Evolutionary conservation across 2,113 vertebrate genomes (phyloP).

Genomic region (Zosterops pallidus): DNA sequence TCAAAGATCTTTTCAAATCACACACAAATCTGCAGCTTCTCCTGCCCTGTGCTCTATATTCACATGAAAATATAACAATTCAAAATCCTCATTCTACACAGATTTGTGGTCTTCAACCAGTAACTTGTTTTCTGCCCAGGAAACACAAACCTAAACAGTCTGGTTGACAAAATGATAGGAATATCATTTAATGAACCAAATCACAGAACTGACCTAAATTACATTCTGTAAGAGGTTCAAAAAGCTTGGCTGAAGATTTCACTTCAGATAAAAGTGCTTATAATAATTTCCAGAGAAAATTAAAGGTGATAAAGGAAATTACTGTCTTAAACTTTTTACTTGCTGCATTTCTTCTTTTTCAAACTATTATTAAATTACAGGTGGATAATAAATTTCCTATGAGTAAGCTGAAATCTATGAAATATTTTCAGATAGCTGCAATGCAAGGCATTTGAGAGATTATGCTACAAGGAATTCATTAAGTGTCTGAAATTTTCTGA

Average conservation of each 20-base stretch:
- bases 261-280: background rate
- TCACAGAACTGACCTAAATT: background rate
- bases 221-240: background rate
- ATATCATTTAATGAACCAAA: background rate
- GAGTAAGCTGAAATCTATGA: background rate
- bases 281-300: constrained; percentile 28
- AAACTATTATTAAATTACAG: background rate
- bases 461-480: background rate
- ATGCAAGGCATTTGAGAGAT: background rate
- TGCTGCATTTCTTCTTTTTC: background rate
- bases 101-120: background rate
- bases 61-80: background rate
- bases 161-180: background rate
- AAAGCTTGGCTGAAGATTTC: background rate
- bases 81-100: background rate
- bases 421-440: background rate
- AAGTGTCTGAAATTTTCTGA: constrained; percentile 12
- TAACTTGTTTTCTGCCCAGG: background rate
- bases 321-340: background rate
- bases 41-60: background rate
- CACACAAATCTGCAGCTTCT: background rate
- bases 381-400: background rate
- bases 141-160: background rate
- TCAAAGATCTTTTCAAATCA: background rate
- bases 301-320: constrained; percentile 29